phyloP scores from a whole-genome alignment of 2,888 invertebrate species.

The Phrixothrix hirtus region DNA sequence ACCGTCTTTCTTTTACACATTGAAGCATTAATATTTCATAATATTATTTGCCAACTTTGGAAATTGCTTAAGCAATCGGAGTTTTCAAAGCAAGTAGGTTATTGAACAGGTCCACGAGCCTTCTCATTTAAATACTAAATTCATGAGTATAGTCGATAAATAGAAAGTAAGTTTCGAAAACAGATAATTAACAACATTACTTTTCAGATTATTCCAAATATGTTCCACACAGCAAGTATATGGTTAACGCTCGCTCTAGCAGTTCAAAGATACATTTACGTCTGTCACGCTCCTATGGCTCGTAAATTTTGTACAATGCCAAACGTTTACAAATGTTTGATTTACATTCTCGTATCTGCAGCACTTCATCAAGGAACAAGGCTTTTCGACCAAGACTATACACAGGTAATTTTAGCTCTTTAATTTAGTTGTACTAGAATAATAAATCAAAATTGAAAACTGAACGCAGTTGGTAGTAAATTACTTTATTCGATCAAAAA shows the following conservation, averaged over 20 bases:
- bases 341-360: constrained; percentile 78
- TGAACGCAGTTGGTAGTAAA: too few species aligned
- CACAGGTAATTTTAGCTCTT: constrained; percentile 43
- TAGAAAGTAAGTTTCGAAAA: too few species aligned
- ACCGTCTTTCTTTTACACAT: too few species aligned
- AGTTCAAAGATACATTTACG: constrained; percentile 92
- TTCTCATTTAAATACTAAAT: too few species aligned
- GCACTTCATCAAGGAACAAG: constrained; percentile 81
- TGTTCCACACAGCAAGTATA: constrained; percentile 92
- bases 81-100: too few species aligned
- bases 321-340: constrained; percentile 76
- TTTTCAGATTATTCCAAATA: constrained; percentile 72
- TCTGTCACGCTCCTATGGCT: constrained; percentile 89
- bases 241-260: constrained; percentile 92
- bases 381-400: constrained; percentile 73
- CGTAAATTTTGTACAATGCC: constrained; percentile 77
- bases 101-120: too few species aligned
- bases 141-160: too few species aligned
- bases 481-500: not conserved
- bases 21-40: too few species aligned
- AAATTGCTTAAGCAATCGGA: too few species aligned
- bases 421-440: not conserved
- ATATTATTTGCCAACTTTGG: too few species aligned
- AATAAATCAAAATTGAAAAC: too few species aligned
- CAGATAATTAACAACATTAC: too few species aligned